These are phyloP conservation scores for Leptoteleia sp. DNA, from an alignment of 1,140 invertebrate genomes.

Conservation along the genomic window DNA sequence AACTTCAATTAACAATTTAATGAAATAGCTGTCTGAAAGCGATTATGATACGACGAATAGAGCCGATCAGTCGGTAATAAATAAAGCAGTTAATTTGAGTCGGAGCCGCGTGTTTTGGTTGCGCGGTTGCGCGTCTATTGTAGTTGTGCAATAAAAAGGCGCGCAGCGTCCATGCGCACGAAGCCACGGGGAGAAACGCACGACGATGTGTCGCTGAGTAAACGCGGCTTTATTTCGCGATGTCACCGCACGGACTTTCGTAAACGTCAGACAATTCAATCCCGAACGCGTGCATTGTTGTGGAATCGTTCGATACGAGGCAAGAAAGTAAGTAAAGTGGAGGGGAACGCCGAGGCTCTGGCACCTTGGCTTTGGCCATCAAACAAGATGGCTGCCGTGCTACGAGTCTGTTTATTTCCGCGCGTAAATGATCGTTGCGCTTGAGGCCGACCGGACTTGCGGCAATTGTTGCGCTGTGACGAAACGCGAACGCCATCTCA, in stretches of 20 bases:
- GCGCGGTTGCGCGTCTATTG: slow-evolving; percentile 21
- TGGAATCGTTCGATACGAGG: background rate
- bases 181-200: slow-evolving; percentile 51
- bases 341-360: no score
- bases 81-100: no score
- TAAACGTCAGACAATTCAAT: slow-evolving; percentile 10
- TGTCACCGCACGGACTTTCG: slow-evolving; percentile 35
- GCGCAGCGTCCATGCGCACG: slow-evolving; percentile 69
- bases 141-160: slow-evolving; percentile 69
- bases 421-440: slow-evolving; percentile 23
- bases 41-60: no score
- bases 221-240: slow-evolving; percentile 43
- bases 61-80: no score
- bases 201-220: slow-evolving; percentile 67
- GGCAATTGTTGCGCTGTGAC: no score
- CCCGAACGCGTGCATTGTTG: background rate
- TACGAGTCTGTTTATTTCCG: slow-evolving; percentile 68
- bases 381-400: slow-evolving; percentile 74
- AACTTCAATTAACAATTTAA: no score
- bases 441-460: background rate
- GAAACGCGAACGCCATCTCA: background rate
- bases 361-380: slow-evolving; percentile 5
- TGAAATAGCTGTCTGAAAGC: no score
- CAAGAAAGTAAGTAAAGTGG: slow-evolving; percentile 10
- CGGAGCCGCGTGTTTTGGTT: slow-evolving; percentile 3